Percentiles rank a stretch among this genome's conserved stretches.
Evolutionary conservation across 2,797 vertebrate genomes (phyloP).

Genomic region (Sylvilagus floridanus): DNA sequence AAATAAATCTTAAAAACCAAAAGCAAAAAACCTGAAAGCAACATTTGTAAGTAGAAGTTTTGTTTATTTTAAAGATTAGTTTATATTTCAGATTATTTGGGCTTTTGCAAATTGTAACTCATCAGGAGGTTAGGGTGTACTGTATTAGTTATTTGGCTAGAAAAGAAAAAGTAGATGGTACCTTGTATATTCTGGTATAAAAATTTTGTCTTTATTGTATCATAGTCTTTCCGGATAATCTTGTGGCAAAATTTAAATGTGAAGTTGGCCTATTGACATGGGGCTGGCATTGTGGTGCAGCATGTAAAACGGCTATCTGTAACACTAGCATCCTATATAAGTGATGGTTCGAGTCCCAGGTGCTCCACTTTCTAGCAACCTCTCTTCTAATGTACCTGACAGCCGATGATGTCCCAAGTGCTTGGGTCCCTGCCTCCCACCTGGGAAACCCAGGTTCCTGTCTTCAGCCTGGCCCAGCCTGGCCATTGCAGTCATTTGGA

Average conservation of each 20-base stretch:
- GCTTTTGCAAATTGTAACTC: background rate
- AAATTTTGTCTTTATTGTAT: background rate
- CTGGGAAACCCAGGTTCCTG: too few species aligned
- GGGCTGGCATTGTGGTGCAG: too few species aligned
- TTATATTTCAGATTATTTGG: constrained; percentile 19
- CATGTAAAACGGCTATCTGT: too few species aligned
- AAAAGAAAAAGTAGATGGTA: background rate
- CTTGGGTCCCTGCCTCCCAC: too few species aligned
- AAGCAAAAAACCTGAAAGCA: background rate
- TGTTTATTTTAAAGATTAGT: constrained; percentile 33
- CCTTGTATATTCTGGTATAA: background rate
- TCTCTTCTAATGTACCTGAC: too few species aligned
- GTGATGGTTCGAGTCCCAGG: too few species aligned
- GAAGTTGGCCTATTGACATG: background rate
- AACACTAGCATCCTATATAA: too few species aligned
- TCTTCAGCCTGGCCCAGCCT: too few species aligned
- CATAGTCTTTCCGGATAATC: constrained; percentile 18
- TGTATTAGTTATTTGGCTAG: constrained; percentile 6
- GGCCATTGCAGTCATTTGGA: too few species aligned
- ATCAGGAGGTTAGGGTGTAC: background rate
- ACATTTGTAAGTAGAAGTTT: constrained; percentile 32
- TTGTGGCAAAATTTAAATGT: background rate
- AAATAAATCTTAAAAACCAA: too few species aligned
- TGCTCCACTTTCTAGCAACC: too few species aligned
- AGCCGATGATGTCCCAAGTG: too few species aligned